Percentiles rank a stretch among this genome's conserved stretches.
Conservation (phyloP, 2,113 vertebrate genomes). For the Lethenteron camtschaticum region DNA sequence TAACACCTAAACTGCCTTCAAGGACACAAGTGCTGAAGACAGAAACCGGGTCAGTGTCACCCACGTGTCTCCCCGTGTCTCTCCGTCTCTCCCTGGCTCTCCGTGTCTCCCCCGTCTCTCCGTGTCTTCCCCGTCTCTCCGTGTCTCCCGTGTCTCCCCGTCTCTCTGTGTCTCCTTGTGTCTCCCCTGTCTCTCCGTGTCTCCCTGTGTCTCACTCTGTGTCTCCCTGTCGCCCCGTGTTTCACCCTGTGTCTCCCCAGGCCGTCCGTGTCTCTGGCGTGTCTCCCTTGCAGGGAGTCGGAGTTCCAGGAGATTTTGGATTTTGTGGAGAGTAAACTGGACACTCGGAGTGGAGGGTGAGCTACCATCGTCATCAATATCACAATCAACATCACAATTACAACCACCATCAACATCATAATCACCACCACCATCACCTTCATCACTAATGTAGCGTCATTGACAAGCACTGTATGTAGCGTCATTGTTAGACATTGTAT, state of each 20-base stretch:
- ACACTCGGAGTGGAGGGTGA: slow-evolving; percentile 74
- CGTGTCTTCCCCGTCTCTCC: no score
- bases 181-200: no score
- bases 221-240: not conserved
- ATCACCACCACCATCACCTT: not conserved
- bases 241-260: slow-evolving; percentile 18
- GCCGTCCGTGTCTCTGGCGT: slow-evolving; percentile 73
- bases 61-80: no score
- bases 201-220: no score
- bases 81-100: no score
- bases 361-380: slow-evolving; percentile 12
- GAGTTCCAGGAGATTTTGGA: slow-evolving; percentile 86
- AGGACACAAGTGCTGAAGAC: no score
- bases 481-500: not conserved
- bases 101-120: no score
- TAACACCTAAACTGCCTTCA: no score
- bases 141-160: no score
- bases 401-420: not conserved
- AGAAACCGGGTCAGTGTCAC: no score
- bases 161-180: no score
- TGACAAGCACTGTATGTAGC: not conserved
- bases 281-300: slow-evolving; percentile 74
- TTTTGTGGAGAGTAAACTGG: slow-evolving; percentile 83
- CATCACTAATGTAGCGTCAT: not conserved
- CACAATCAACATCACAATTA: not conserved